Base-by-base conservation (phyloP, 2,888 invertebrate species). In the Latheticus oryzae region DNA sequence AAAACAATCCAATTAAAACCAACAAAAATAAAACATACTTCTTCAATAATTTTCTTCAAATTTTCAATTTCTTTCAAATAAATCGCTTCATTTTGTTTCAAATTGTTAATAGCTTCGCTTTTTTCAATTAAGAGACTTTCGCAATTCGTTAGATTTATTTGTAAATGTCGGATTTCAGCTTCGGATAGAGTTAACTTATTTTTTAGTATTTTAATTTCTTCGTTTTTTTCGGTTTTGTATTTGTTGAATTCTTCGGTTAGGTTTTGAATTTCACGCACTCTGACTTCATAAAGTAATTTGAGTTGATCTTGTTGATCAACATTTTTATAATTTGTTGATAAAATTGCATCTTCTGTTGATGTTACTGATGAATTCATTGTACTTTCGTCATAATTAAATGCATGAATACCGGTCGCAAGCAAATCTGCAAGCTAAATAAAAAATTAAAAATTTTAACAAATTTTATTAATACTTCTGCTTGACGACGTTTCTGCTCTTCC, bases 351-450 rank as follows among this genome's bases (percentile, higher is more conserved):
- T 1, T 4, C 8, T 1, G 40, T 24, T 38, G 73, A 73, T 5
- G 63, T 70, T 37, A 69, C 62, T 7, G 73, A 73, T 7, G 74
- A 73, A 61, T 73, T 71, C 13, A 73, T 65, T 3, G 73, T 73
- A 59, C 73, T 74, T 62, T 87, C 87, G 56, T 88, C 87, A 56
- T 87, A 85, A 53, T 82, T 79, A 28, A 89, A 80, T 70, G 89
- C 88, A 64, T 87, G 86, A 70, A 90, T 86, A n/a, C 84, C 88
- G 73, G 85, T 85, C 59, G 81, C 83, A 48, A 90, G 74, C 58
- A 87, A 79, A 69, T 86, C 81, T 64, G 85, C 81, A 21, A 90
- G 75, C 89, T 89, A 68, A 52, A 81, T n/a, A 79, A 54, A 62
- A 51, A 1, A 48, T 42, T 4, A 1, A 3, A 13, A 15, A 9